Base-by-base conservation (phyloP, 2,113 vertebrate genomes). In the Rhagologus leucostigma region DNA sequence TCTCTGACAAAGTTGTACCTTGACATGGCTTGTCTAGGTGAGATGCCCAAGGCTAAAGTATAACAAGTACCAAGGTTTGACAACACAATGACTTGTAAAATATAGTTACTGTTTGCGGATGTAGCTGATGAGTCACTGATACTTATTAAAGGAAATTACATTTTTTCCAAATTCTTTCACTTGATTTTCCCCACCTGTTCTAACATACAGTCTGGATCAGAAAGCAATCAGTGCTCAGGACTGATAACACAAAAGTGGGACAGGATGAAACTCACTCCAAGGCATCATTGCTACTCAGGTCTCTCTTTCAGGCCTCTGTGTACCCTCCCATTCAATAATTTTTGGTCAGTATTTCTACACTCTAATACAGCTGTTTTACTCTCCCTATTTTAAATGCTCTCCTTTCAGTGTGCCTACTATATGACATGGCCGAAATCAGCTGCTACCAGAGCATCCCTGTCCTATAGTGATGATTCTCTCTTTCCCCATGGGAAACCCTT, bases 351-450 rank as follows among this genome's bases (percentile, higher is more conserved):
- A 75, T 91, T 64, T 73, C 37, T 29, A 23, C 29, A 46, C 4
- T 21, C 13, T 39, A 19, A 10, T 6, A 52, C 10, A 69, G 6
- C 2, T 7, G 60, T 18, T 73, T 68, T n/a, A n/a, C n/a, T n/a
- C n/a, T n/a, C n/a, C n/a, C n/a, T n/a, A n/a, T n/a, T n/a, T n/a
- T n/a, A n/a, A n/a, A n/a, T n/a, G n/a, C n/a, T n/a, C n/a, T n/a
- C n/a, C n/a, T n/a, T 33, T 39, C 33, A 42, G 1, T 26, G 29
- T 15, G 13, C 5, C 13, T 56, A 1, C 23, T 26, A 3, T 1
- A 2, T n/a, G 44, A 18, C 7, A 15, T 0, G 8, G 56, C 23
- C 52, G 49, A 63, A 67, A 78, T 32, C 39, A 75, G 22, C 24
- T 33, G n/a, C 41, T 84, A 22, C 10, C 9, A 50, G 32, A 57